phyloP scores from a whole-genome alignment of 2,797 vertebrate species.

The Crax fasciolata region DNA sequence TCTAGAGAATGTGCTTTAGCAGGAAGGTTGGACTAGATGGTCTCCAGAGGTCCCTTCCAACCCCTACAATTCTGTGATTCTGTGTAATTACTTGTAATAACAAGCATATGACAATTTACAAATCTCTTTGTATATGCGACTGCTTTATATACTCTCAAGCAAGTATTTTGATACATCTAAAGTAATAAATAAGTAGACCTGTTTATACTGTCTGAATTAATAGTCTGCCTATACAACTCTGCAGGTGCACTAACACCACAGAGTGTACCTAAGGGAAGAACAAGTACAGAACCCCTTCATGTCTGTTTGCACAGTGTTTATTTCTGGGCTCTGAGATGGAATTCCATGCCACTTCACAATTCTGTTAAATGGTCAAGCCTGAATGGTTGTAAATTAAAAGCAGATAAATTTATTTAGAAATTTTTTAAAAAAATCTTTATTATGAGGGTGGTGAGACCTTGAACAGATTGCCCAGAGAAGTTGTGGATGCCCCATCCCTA shows the following conservation, averaged over 20 bases:
- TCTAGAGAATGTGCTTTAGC: too few species aligned
- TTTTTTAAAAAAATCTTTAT: not conserved
- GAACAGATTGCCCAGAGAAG: not conserved
- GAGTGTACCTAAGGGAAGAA: not conserved
- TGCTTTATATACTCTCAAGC: not conserved
- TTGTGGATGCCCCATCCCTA: not conserved
- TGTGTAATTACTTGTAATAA: not conserved
- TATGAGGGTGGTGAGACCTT: not conserved
- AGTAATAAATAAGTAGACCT: not conserved
- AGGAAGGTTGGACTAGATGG: too few species aligned
- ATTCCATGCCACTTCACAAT: not conserved
- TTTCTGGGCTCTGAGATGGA: not conserved
- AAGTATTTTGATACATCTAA: not conserved
- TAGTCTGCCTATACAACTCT: not conserved
- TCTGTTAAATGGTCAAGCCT: not conserved
- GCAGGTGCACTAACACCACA: not conserved
- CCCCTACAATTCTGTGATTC: too few species aligned
- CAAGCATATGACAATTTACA: not conserved
- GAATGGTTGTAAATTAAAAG: not conserved
- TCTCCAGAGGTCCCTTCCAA: too few species aligned
- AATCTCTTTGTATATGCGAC: not conserved
- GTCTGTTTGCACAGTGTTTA: not conserved
- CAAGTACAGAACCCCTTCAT: not conserved
- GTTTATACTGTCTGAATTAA: not conserved
- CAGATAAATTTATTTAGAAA: not conserved